Percentiles rank a stretch among this genome's conserved stretches.
Evolutionary conservation across 2,797 vertebrate genomes (phyloP).

Genomic region (Propithecus perrieri): DNA sequence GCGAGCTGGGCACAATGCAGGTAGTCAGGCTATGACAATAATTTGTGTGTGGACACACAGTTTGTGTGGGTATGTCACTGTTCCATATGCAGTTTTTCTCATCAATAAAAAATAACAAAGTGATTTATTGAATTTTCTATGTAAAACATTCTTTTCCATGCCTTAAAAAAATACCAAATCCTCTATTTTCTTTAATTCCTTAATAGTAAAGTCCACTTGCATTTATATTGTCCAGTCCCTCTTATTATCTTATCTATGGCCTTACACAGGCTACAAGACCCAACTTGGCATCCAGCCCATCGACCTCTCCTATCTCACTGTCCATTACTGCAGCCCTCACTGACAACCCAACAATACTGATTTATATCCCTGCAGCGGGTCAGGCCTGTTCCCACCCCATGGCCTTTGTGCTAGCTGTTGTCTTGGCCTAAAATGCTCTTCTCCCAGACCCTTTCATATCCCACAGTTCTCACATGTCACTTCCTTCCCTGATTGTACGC

Average conservation of each 20-base stretch:
- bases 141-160: background rate
- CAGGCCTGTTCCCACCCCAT: background rate
- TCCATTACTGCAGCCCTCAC: background rate
- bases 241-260: background rate
- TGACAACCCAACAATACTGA: background rate
- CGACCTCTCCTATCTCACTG: background rate
- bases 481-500: background rate
- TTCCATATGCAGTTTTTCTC: background rate
- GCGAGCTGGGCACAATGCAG: background rate
- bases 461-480: background rate
- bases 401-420: background rate
- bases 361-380: background rate
- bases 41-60: background rate
- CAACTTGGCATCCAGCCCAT: background rate
- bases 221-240: background rate
- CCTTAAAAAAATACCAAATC: background rate
- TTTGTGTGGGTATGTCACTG: background rate
- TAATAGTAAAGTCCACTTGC: background rate
- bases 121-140: background rate
- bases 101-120: background rate
- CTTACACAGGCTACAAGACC: background rate
- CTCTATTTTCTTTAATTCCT: background rate
- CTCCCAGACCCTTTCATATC: background rate
- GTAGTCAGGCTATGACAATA: background rate
- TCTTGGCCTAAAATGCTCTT: background rate